phyloP scores from a whole-genome alignment of 1,140 invertebrate species.

The Latrodectus geometricus region DNA sequence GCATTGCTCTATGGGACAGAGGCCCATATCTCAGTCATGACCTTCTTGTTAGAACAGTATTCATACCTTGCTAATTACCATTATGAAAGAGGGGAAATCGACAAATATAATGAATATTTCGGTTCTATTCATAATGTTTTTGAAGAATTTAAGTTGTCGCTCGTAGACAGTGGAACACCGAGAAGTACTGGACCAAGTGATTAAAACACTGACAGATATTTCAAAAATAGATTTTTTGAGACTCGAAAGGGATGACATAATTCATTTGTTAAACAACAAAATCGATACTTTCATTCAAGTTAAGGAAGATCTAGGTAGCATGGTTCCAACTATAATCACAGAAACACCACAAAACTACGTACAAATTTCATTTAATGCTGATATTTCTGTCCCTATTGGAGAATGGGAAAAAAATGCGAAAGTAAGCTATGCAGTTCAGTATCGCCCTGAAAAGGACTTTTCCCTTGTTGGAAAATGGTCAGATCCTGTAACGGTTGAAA shows the following conservation, averaged over 20 bases:
- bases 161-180: not conserved
- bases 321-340: too few relatives aligned
- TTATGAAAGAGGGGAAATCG: not conserved
- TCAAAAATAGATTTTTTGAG: not conserved
- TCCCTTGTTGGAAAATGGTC: slow-evolving; percentile 6
- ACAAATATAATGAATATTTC: slow-evolving; percentile 4
- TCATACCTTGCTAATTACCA: slow-evolving; percentile 5
- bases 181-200: slow-evolving; percentile 1
- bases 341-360: not conserved
- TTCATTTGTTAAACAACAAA: not conserved
- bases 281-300: not conserved
- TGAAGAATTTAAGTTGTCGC: slow-evolving; percentile 7
- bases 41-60: not conserved
- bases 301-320: not conserved
- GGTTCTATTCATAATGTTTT: not conserved
- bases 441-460: not conserved
- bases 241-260: not conserved
- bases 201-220: not conserved
- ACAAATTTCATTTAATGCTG: not conserved
- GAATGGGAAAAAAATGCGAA: not conserved
- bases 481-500: not conserved
- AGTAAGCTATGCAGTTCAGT: slow-evolving; percentile 16
- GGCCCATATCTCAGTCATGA: not conserved
- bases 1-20: not conserved
- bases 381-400: not conserved